Base-by-base conservation (phyloP, 2,797 vertebrate species). In the Mormyrops boulengeri region DNA sequence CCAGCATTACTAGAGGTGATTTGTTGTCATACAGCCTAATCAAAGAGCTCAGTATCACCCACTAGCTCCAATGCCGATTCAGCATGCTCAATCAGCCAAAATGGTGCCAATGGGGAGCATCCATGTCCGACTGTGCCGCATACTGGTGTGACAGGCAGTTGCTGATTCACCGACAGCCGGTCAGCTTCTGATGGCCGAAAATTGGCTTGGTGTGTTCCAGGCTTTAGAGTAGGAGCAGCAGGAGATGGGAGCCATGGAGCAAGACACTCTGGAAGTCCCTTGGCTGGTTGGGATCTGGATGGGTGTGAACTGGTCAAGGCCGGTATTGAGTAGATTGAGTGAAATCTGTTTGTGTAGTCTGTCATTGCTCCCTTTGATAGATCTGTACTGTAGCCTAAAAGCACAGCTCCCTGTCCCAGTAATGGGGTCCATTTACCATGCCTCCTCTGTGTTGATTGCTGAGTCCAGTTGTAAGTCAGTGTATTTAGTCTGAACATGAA, bases 341-440 rank as follows among this genome's bases (percentile, higher is more conserved):
- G 26, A 69, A 57, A 19, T 82, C 30, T 82, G 47, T 85, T 11
- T 30, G 88, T 69, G 87, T 22, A 8, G 38, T 55, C 2, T 38
- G 2, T 84, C 52, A 53, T 30, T 1, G 55, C 22, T 22, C 60
- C 89, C 34, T 90, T 90, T 89, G 52, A 88, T 60, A 91, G 88
- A 89, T 92, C 91, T 91, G 80, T 91, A 2, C 91, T 85, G 34
- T 89, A 86, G 92, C 66, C 92, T 91, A 73, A 89, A 90, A 89
- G 90, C 38, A 88, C 57, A 17, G 86, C 30, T 87, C 41, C 90
- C 91, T 85, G 34, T 89, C 91, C 62, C 87, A 91, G 86, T 73
- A 92, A 93, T 92, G 91, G 53, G 88, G 86, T 41, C 89, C 90
- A 93, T 92, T 93, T 85, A 89, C 94, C 82, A 92, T 91, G 90